Evolutionary conservation across 2,797 vertebrate species (phyloP), one percentile per base, ranked within the genome.

Genomic region (Dendrocincla fuliginosa): DNA sequence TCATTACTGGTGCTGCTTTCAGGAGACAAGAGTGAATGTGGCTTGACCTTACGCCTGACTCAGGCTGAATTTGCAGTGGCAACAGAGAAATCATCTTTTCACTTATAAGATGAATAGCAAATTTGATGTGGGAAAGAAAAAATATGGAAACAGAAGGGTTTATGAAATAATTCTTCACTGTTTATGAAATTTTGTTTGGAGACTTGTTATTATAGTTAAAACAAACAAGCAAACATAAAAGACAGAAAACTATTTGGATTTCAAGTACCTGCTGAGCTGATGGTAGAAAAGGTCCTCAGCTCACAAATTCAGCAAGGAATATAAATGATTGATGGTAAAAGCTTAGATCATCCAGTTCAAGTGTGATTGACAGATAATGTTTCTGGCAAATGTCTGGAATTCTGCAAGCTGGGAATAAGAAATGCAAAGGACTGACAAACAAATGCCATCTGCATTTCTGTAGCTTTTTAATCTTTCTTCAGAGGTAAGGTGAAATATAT

Each of bases 291-390:
- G 77, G 70, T 90, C 67, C 13, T 94, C 87, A 94, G 52, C 65
- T 70, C 63, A 73, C 67, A 88, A 50, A 84, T 86, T 59, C 92
- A 84, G 70, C 70, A 73, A 85, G 63, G 85, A 90, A 47, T 90
- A 88, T 76, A 91, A 92, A 90, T 91, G 93, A 90, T 90, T 91
- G 85, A 93, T 93, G 80, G 73, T 90, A 73, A 93, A 91, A 96
- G 87, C 89, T 96, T 95, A 91, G 85, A 70, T 96, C 91, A 95
- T 95, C 83, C 77, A 50, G 82, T 95, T 88, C 24, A 90, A 81
- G 52, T 83, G 77, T 96, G 96, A 96, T 88, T 91, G 95, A 92
- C 91, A 78, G 63, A 57, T 63, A 70, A 44, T 25, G 37, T 96
- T 94, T 55, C 74, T 91, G 78, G 70, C 85, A 90, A 91, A 73